Conservation (phyloP, 2,888 invertebrate species). For the Diarsia dahlii region DNA sequence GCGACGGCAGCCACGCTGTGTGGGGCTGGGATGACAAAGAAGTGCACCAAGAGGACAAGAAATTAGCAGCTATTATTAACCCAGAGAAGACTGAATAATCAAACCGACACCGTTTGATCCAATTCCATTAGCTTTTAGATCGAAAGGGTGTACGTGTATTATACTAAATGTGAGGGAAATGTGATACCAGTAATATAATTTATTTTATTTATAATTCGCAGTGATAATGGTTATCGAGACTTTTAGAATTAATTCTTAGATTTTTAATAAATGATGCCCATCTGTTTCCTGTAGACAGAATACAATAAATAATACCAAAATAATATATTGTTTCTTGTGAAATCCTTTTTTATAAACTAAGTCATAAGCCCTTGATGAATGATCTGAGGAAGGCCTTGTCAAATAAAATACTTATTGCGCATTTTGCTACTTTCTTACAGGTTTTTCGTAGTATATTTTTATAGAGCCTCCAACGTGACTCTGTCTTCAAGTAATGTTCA, state of each 20-base stretch:
- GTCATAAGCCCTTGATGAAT: conserved; percentile 1
- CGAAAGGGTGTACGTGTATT: conserved; percentile 52
- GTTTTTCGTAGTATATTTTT: background rate
- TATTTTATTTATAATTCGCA: conserved; percentile 60
- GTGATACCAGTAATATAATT: conserved; percentile 63
- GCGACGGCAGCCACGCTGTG: conserved; percentile 93
- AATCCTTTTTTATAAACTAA: background rate
- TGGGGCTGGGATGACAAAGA: conserved; percentile 93
- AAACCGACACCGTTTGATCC: conserved; percentile 35
- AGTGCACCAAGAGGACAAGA: conserved; percentile 69
- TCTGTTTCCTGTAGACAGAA: conserved; percentile 55
- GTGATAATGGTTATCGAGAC: conserved; percentile 52
- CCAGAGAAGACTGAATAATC: conserved; percentile 75
- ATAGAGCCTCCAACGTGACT: background rate
- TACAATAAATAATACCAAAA: conserved; percentile 50
- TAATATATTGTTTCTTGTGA: conserved; percentile 19
- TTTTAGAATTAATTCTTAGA: conserved; percentile 57
- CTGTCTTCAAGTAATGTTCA: background rate
- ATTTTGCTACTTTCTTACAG: background rate
- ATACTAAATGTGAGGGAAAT: conserved; percentile 53
- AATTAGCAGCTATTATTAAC: conserved; percentile 70
- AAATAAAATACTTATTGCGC: background rate
- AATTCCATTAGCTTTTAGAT: conserved; percentile 46
- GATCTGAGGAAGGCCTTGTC: background rate
- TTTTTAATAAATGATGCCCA: conserved; percentile 47